A percentile compares a stretch with the other conserved stretches of the same genome.
Conservation (phyloP, 2,797 vertebrate species). For the Gymnothorax javanicus region DNA sequence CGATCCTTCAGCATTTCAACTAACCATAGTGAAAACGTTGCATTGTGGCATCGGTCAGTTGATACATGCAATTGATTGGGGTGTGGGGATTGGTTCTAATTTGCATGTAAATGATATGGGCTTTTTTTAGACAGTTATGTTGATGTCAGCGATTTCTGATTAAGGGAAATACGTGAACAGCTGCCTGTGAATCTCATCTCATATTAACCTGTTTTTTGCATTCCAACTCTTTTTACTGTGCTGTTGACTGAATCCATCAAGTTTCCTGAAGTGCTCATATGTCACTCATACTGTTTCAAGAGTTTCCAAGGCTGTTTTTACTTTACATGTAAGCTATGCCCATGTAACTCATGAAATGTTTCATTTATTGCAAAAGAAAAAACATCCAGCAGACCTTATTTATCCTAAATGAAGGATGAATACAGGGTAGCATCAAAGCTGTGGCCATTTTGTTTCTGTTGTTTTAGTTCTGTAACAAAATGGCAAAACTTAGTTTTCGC, state of each 20-base stretch:
- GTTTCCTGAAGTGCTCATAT: not conserved
- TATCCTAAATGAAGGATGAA: conserved; percentile 13
- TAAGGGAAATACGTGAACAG: not conserved
- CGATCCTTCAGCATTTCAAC: not conserved
- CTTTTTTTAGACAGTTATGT: not conserved
- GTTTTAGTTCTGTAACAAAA: not conserved
- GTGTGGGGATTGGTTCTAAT: not conserved
- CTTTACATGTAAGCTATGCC: conserved; percentile 25
- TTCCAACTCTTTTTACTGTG: conserved; percentile 15
- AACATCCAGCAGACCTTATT: not conserved
- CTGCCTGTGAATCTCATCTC: not conserved
- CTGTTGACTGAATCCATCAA: conserved; percentile 2
- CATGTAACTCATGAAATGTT: conserved; percentile 27
- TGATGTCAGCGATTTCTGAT: not conserved
- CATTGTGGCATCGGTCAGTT: not conserved
- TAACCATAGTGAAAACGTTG: not conserved
- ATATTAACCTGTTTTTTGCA: conserved; percentile 6
- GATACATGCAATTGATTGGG: not conserved
- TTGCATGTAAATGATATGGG: not conserved
- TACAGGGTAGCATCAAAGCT: conserved; percentile 3
- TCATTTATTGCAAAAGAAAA: not conserved
- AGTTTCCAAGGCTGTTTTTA: not conserved
- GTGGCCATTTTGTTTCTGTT: not conserved
- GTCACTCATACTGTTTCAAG: not conserved
- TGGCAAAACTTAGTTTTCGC: not conserved